Evolutionary conservation across 2,797 vertebrate species (phyloP).

Genomic region (Gadopsis bispinosus): DNA sequence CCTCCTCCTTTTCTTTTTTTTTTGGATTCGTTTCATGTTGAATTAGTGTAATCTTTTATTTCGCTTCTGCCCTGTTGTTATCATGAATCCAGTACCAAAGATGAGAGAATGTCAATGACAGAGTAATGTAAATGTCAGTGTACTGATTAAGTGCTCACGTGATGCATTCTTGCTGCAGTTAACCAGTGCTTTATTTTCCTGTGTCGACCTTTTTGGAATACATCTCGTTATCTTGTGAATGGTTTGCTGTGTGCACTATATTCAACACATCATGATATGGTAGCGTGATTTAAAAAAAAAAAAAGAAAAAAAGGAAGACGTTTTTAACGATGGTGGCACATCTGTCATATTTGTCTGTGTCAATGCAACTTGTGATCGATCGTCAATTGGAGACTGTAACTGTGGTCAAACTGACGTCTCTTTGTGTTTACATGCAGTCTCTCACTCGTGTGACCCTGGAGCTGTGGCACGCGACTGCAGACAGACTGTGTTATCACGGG

Average conservation of each 20-base stretch:
- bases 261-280: constrained; percentile 47
- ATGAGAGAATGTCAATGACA: constrained; percentile 69
- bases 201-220: constrained; percentile 51
- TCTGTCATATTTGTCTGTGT: constrained; percentile 71
- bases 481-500: constrained; percentile 21
- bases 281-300: neutral
- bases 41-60: constrained; percentile 49
- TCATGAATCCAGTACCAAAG: constrained; percentile 56
- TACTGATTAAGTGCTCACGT: constrained; percentile 41
- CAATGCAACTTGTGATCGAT: constrained; percentile 72
- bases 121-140: constrained; percentile 33
- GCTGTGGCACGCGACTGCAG: constrained; percentile 58
- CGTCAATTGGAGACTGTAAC: constrained; percentile 74
- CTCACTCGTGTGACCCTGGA: constrained; percentile 41
- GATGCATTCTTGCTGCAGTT: constrained; percentile 42
- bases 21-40: constrained; percentile 18
- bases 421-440: constrained; percentile 63
- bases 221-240: constrained; percentile 57
- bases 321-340: constrained; percentile 4
- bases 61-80: constrained; percentile 61
- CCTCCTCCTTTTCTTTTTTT: constrained; percentile 19
- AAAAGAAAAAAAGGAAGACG: no score
- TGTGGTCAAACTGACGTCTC: constrained; percentile 72
- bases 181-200: constrained; percentile 61
- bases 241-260: constrained; percentile 59